These are phyloP conservation scores for Oligia fasciuncula DNA, from an alignment of 2,888 invertebrate species.

Conservation along the genomic window DNA sequence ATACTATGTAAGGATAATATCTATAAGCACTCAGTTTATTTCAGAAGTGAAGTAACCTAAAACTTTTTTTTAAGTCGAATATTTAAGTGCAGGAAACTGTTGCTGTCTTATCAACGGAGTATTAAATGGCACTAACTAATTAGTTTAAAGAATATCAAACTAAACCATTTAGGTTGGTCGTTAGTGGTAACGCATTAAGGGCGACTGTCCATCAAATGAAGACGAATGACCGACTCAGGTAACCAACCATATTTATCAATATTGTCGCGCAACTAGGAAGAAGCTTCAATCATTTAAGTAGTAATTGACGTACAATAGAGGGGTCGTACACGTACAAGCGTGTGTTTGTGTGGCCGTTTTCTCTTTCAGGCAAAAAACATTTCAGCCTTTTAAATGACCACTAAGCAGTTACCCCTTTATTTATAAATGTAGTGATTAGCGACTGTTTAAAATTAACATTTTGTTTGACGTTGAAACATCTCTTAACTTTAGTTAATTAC, in stretches of 20 bases:
- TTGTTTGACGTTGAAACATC: neutral
- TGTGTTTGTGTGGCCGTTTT: slow-evolving; percentile 22
- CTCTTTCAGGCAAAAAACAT: slow-evolving; percentile 16
- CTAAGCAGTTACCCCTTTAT: neutral
- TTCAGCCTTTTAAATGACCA: slow-evolving; percentile 21
- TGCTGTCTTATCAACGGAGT: slow-evolving; percentile 25
- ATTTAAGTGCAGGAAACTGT: slow-evolving; percentile 17
- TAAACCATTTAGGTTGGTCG: slow-evolving; percentile 44
- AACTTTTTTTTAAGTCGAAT: neutral
- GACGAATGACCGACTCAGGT: slow-evolving; percentile 56
- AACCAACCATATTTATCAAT: slow-evolving; percentile 56
- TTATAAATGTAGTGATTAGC: neutral
- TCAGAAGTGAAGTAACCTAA: neutral
- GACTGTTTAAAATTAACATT: neutral
- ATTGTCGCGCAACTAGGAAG: slow-evolving; percentile 56
- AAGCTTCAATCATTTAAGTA: slow-evolving; percentile 48
- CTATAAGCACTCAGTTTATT: neutral
- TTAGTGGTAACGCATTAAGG: slow-evolving; percentile 62
- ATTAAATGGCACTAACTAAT: slow-evolving; percentile 36
- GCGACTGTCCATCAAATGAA: slow-evolving; percentile 60
- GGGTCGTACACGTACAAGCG: neutral
- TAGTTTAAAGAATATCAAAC: slow-evolving; percentile 44
- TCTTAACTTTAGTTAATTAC: slow-evolving; percentile 7
- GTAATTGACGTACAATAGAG: slow-evolving; percentile 49
- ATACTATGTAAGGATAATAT: no score